These are phyloP conservation scores for Himalopsyche kuldschensis DNA, from an alignment of 2,888 invertebrate species.

Conservation along the genomic window DNA sequence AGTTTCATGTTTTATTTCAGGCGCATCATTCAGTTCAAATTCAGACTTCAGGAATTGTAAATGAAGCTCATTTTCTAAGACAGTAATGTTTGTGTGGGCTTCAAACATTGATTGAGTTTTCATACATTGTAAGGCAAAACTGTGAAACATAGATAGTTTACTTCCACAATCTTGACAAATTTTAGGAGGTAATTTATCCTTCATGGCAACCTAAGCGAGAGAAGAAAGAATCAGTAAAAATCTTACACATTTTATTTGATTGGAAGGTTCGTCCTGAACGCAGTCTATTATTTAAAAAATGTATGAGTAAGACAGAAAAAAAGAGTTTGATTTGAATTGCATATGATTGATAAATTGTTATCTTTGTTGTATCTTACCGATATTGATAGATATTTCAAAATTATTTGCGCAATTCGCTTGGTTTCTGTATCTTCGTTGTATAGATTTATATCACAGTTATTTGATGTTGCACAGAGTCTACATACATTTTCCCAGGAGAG, in stretches of 20 bases:
- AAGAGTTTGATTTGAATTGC: background rate
- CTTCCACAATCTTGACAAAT: constrained; percentile 26
- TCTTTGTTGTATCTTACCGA: constrained; percentile 6
- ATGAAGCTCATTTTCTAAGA: constrained; percentile 12
- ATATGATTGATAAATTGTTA: background rate
- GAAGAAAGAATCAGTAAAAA: background rate
- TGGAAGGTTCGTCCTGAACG: background rate
- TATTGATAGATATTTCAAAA: constrained; percentile 32
- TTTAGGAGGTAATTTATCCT: constrained; percentile 22
- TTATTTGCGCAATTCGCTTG: constrained; percentile 24
- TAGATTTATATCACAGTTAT: constrained; percentile 14
- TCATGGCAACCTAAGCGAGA: constrained; percentile 13
- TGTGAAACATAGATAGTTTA: constrained; percentile 24
- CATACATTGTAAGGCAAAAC: constrained; percentile 24
- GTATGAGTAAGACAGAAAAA: background rate
- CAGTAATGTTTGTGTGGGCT: background rate
- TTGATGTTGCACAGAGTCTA: constrained; percentile 24
- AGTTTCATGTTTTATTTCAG: constrained; percentile 23
- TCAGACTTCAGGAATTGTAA: constrained; percentile 24
- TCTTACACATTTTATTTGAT: background rate
- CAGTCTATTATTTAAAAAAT: background rate
- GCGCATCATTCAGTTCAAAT: constrained; percentile 9
- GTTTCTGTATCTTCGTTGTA: constrained; percentile 26
- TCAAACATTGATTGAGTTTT: constrained; percentile 21
- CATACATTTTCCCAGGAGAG: constrained; percentile 27